Evolutionary conservation across 2,113 vertebrate genomes (phyloP).

Genomic region (Phalacrocorax pelagicus): DNA sequence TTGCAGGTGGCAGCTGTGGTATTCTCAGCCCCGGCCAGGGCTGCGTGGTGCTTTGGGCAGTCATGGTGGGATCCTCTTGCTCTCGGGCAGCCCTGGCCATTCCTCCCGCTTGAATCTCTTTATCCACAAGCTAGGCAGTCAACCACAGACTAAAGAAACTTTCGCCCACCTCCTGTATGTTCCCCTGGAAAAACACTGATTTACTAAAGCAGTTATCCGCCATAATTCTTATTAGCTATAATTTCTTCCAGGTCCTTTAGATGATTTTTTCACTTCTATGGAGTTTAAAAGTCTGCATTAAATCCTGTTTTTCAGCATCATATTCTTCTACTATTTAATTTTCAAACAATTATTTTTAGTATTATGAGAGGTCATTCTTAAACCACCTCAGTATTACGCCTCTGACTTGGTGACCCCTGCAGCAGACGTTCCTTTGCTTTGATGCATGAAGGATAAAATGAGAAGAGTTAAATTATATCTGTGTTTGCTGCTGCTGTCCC

Average conservation of each 20-base stretch:
- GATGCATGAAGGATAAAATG: neutral
- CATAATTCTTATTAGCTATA: neutral
- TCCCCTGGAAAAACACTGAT: neutral
- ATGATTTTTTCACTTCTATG: neutral
- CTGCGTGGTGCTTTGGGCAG: fast-evolving
- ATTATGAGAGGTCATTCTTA: neutral
- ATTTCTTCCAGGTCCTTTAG: neutral
- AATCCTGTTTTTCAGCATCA: neutral
- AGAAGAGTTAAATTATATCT: neutral
- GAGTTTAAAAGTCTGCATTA: neutral
- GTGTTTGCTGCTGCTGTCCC: neutral
- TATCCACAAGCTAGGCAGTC: neutral
- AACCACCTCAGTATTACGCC: fast-evolving
- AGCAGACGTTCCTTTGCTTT: neutral
- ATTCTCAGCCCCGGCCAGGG: neutral
- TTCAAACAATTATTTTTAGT: neutral
- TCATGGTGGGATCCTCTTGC: neutral
- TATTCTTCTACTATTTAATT: neutral
- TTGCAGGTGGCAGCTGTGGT: neutral
- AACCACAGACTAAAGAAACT: neutral
- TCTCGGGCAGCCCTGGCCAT: neutral
- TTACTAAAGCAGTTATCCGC: neutral
- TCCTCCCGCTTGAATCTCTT: neutral
- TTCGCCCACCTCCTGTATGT: neutral
- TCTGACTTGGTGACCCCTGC: neutral